Percentiles rank a stretch among this genome's conserved stretches.
Conservation (phyloP, 2,797 vertebrate species). For the Tenualosa thibaudeaui region DNA sequence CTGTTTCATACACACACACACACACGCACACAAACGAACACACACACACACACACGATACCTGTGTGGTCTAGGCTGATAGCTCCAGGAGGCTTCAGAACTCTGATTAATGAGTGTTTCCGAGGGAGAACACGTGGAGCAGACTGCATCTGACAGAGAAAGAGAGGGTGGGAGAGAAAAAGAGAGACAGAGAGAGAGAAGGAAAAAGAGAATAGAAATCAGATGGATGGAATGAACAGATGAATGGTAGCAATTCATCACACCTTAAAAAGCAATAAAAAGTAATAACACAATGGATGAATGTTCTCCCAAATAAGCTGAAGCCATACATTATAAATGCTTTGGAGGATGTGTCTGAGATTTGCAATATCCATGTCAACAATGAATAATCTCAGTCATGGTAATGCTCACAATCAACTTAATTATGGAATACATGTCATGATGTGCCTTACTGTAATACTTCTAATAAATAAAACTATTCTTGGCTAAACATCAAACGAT, state of each 20-base stretch:
- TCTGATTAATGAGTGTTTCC: constrained; percentile 40
- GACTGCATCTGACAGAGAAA: constrained; percentile 42
- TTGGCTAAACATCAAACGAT: too few species aligned
- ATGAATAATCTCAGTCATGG: neutral
- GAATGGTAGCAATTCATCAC: neutral
- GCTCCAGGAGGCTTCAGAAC: constrained; percentile 1
- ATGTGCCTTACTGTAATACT: neutral
- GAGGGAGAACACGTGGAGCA: constrained; percentile 42
- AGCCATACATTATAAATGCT: neutral
- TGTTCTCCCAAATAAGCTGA: neutral
- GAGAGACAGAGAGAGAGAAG: neutral
- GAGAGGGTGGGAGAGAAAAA: neutral
- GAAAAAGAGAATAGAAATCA: neutral
- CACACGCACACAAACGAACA: neutral
- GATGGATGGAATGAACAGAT: neutral
- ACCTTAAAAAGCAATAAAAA: neutral
- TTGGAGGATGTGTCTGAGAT: neutral
- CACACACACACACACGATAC: constrained; percentile 24
- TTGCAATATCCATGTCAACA: neutral
- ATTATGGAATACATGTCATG: neutral
- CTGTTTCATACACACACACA: neutral
- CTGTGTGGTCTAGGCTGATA: neutral
- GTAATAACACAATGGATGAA: neutral
- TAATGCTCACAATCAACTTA: neutral
- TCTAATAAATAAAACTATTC: too few species aligned